These are phyloP conservation scores for Neoniphon sammara DNA, from an alignment of 2,797 vertebrate genomes.

Conservation along the genomic window DNA sequence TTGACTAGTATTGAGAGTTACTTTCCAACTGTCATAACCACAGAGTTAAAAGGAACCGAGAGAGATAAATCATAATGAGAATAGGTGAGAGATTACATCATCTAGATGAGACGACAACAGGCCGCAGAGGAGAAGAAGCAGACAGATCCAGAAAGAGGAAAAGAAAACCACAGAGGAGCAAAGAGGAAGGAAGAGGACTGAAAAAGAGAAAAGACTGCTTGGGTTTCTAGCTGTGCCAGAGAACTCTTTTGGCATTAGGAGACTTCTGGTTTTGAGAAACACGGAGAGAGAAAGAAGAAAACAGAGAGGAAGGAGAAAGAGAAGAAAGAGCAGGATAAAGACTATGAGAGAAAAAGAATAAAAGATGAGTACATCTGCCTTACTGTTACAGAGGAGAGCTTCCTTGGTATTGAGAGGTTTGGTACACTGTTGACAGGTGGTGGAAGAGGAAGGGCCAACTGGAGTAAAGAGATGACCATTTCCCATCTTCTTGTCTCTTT, in stretches of 20 bases:
- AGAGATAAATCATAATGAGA: background rate
- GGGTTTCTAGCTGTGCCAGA: too few species aligned
- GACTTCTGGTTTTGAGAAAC: background rate
- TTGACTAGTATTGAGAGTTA: too few species aligned
- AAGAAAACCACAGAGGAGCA: too few species aligned
- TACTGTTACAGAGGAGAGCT: slow-evolving; percentile 88
- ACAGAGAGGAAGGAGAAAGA: background rate
- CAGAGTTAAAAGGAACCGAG: background rate
- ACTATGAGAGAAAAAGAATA: too few species aligned
- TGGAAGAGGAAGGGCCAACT: slow-evolving; percentile 72
- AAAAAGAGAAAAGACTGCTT: background rate
- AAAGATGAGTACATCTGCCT: slow-evolving; percentile 50
- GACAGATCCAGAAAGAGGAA: background rate
- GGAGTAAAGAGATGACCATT: slow-evolving; percentile 87
- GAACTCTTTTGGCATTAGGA: too few species aligned
- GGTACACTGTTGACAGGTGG: slow-evolving; percentile 86
- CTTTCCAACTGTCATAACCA: too few species aligned
- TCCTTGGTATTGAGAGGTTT: slow-evolving; percentile 87
- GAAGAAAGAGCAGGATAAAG: too few species aligned
- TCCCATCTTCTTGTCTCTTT: slow-evolving; percentile 86
- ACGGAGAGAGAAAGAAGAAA: background rate
- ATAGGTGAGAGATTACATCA: background rate
- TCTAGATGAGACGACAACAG: background rate
- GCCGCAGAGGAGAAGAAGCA: background rate
- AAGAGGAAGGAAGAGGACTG: too few species aligned